Base-by-base conservation (phyloP, 2,888 invertebrate species). In the Drosophila borborema region DNA sequence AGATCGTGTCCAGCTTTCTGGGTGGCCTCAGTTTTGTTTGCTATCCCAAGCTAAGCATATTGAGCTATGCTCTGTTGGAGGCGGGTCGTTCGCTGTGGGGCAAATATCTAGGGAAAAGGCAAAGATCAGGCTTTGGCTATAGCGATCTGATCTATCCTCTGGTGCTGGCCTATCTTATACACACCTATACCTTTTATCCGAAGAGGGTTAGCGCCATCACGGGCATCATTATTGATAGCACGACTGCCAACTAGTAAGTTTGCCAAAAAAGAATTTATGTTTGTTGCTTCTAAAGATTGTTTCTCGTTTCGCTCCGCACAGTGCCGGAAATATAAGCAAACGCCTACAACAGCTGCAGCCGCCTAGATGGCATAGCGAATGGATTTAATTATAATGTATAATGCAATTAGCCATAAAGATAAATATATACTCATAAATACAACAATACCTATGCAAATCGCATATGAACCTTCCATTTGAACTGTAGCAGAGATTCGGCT, bases 1-100 rank as follows among this genome's bases (percentile, higher is more conserved):
- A 92, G 66, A 49, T 82, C 0, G 3, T 81, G 23, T 82, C 91
- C 7, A 80, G 84, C n/a, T 91, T 91, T 61, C 23, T 91, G 0
- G 88, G 89, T 9, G 92, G 92, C 0, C 48, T 81, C 1, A 85
- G 86, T 8, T 92, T 80, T 55, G 49, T 77, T 8, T 82, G 85
- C 40, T 82, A 76, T 64, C 90, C 92, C 1, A 89, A 86, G 59
- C 55, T 80, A 6, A 77, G 82, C 0, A 62, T 91, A 5, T 66
- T 91, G 12, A 78, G 87, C 34, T 91, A 89, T 72, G 85, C 79
- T 0, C 18, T 91, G 8, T 61, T 89, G 20, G 71, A 86, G 45
- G 73, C 83, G 14, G 68, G 80, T 16, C 83, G 87, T 23, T 80
- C 86, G 3, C 20, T 79, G 20, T 90, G 83, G 82, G 45, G 68